A percentile compares a stretch with the other conserved stretches of the same genome.
These are phyloP conservation scores for Lycodopsis pacificus DNA, from an alignment of 2,797 vertebrate species.

Conservation along the genomic window DNA sequence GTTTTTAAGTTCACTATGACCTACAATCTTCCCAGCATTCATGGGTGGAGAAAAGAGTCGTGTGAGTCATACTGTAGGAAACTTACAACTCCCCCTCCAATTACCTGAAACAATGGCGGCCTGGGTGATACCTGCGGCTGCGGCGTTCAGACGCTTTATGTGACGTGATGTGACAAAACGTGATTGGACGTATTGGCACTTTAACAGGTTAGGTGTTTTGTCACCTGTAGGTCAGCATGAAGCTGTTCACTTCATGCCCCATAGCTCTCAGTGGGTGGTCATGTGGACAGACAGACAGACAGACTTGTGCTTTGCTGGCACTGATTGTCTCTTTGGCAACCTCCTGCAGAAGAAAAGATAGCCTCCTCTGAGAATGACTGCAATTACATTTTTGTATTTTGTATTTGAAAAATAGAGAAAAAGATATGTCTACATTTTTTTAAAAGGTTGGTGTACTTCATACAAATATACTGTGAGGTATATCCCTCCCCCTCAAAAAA, in stretches of 20 bases:
- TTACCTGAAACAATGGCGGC: constrained; percentile 73
- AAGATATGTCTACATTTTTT: not conserved
- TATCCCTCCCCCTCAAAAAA: not conserved
- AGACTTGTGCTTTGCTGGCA: constrained; percentile 46
- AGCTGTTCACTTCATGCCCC: constrained; percentile 37
- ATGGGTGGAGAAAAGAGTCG: constrained; percentile 79
- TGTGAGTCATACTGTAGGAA: constrained; percentile 82
- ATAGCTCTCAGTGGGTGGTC: constrained; percentile 79
- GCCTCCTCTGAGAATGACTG: constrained; percentile 19
- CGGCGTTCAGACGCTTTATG: constrained; percentile 47
- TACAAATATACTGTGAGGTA: not conserved
- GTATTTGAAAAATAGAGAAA: constrained; percentile 19
- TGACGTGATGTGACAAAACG: constrained; percentile 56
- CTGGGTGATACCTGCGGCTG: constrained; percentile 67
- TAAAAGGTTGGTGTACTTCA: not conserved
- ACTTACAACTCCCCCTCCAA: constrained; percentile 80
- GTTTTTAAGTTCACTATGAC: constrained; percentile 78
- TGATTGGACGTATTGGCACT: constrained; percentile 55
- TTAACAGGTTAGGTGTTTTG: constrained; percentile 57
- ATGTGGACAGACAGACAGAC: constrained; percentile 27
- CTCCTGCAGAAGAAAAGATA: constrained; percentile 28
- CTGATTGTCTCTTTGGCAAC: constrained; percentile 41
- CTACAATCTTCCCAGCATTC: constrained; percentile 79
- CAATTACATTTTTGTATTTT: constrained; percentile 23
- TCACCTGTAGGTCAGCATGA: constrained; percentile 67